Evolutionary conservation across 1,140 invertebrate species (phyloP).

Genomic region (Drosophila pseudoananassae): DNA sequence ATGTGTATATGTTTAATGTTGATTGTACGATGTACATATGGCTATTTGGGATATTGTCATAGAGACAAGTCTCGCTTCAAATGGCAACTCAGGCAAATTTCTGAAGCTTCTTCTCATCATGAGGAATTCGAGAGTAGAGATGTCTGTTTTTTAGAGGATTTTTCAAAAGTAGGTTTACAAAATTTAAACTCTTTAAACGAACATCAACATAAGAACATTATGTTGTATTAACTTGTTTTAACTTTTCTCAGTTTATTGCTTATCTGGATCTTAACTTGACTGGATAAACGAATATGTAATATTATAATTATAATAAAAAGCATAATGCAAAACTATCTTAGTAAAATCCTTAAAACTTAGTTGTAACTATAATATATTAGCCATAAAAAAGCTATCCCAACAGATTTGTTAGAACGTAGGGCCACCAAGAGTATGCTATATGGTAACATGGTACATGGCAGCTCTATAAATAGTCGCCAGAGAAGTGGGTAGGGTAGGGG

Average conservation of each 20-base stretch:
- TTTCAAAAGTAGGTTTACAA: no score
- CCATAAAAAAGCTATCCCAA: constrained; percentile 7
- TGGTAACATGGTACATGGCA: constrained; percentile 35
- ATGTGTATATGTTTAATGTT: constrained; percentile 17
- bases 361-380: background rate
- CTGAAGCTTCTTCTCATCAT: constrained; percentile 23
- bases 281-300: no score
- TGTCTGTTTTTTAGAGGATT: background rate
- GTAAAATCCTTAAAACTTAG: background rate
- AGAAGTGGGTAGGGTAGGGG: background rate
- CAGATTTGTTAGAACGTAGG: background rate
- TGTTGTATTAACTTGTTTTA: no score
- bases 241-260: no score
- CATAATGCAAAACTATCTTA: no score
- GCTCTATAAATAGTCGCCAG: constrained; percentile 50
- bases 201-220: no score
- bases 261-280: no score
- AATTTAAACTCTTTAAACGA: no score
- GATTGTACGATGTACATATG: constrained; percentile 13
- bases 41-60: constrained; percentile 28
- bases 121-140: background rate
- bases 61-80: constrained; percentile 48
- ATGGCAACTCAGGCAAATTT: constrained; percentile 51
- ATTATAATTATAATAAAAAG: no score
- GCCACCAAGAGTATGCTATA: constrained; percentile 1